Evolutionary conservation across 92 coral and sea anemone genomes (phyloP), one percentile per base, ranked within the genome.

Genomic region (Plumapathes pennacea): DNA sequence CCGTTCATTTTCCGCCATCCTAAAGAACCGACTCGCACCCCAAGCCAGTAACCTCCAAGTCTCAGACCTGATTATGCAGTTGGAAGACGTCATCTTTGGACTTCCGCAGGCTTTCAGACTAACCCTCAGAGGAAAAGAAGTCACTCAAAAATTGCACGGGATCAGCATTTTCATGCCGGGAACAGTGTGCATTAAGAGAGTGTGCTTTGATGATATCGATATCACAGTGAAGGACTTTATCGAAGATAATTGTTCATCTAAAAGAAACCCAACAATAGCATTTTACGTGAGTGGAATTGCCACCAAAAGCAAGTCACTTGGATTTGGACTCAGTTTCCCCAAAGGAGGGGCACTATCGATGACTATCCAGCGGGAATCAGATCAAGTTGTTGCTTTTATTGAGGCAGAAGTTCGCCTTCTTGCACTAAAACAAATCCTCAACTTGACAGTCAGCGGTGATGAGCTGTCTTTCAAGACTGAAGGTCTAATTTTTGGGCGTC

Each of bases 181-280:
- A 0, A 36, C 4, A 1, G 26, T 74, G 26, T 74, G 81, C 32
- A 28, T 74, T 20, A 13, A 27, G 20, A 32, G 56, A 17, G 19
- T 74, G 13, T 56, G 82, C 48, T 39, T 74, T 8, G 33, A 64
- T 10, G 57, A 56, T 10, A 20, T 74, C 17, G 56, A 10, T 20
- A 49, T 61, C 4, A 57, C 60, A 55, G 37, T 60, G 36, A 46
- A 34, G 22, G 23, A 43, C 28, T 40, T 27, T 15, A 38, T 14
- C n/a, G 57, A 50, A 12, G 10, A 14, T 0, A 49, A 23, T 19
- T 74, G 82, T 32, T 20, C 12, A 20, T 5, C 40, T 1, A 38
- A 39, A 0, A 4, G 22, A 19, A 13, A 38, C 2, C 4, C 57
- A 8, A 0, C 31, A 24, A 11, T 32, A 25, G 31, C 6, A 17